A percentile compares a stretch with the other conserved stretches of the same genome.
Evolutionary conservation across 2,888 invertebrate genomes (phyloP).

Genomic region (Pasiphila rectangulata): DNA sequence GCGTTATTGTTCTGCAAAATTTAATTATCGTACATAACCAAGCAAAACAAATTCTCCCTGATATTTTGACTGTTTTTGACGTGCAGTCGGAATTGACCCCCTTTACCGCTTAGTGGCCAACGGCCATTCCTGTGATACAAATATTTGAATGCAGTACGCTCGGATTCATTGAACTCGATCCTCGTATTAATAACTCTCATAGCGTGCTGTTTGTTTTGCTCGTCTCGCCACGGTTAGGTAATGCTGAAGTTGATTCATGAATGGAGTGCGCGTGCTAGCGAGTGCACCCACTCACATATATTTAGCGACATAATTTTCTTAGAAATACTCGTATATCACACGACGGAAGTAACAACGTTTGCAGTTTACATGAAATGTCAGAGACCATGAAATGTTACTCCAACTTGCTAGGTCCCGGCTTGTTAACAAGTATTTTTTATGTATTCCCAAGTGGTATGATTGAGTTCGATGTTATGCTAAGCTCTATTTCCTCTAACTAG

Average conservation of each 20-base stretch:
- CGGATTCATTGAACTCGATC: conserved; percentile 75
- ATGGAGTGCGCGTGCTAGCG: conserved; percentile 61
- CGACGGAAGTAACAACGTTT: conserved; percentile 66
- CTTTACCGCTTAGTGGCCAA: too few relatives aligned
- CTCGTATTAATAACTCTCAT: conserved; percentile 77
- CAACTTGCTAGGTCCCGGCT: not conserved
- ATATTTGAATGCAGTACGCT: conserved; percentile 60
- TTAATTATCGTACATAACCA: too few relatives aligned
- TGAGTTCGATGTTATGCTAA: conserved; percentile 1
- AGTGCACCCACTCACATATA: conserved; percentile 61
- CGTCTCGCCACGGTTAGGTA: conserved; percentile 70
- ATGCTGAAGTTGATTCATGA: conserved; percentile 79
- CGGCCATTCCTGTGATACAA: too few relatives aligned
- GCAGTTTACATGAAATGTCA: conserved; percentile 47
- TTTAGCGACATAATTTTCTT: conserved; percentile 72
- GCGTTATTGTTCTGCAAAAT: too few relatives aligned
- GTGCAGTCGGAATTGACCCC: too few relatives aligned
- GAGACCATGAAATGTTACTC: conserved; percentile 18
- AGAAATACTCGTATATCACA: conserved; percentile 59
- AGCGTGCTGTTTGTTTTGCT: conserved; percentile 70
- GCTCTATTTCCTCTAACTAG: conserved; percentile 10
- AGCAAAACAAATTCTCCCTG: too few relatives aligned
- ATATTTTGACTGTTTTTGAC: too few relatives aligned
- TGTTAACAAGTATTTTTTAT: not conserved
- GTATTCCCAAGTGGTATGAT: too few relatives aligned